These are phyloP conservation scores for Lomographa bimaculata DNA, from an alignment of 2,888 invertebrate genomes.

Conservation along the genomic window DNA sequence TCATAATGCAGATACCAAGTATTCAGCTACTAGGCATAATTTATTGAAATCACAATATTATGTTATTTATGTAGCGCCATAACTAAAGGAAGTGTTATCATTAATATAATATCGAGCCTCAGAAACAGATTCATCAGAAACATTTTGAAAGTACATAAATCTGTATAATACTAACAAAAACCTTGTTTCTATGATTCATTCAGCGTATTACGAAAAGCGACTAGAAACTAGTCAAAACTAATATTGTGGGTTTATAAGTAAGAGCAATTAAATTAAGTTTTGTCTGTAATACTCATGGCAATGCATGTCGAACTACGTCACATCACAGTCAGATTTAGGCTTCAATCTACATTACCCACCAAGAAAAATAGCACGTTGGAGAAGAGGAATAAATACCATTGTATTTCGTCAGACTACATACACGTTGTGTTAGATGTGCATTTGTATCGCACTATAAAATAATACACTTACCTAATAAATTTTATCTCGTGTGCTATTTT, in stretches of 20 bases:
- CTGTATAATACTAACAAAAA: background rate
- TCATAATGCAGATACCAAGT: constrained; percentile 2
- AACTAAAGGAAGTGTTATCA: no score
- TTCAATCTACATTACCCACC: constrained; percentile 31
- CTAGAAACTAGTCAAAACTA: constrained; percentile 21
- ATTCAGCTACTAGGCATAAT: constrained; percentile 6
- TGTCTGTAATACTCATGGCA: constrained; percentile 65
- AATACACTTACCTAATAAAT: no score
- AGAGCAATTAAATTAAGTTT: constrained; percentile 39
- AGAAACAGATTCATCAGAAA: no score
- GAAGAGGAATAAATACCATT: background rate
- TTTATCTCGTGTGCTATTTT: background rate
- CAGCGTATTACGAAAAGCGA: constrained; percentile 9
- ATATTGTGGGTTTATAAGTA: constrained; percentile 42
- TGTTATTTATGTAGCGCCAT: background rate
- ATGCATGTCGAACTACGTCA: constrained; percentile 64
- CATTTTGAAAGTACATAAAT: no score
- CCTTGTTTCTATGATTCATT: background rate
- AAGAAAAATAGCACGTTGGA: constrained; percentile 10
- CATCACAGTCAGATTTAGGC: constrained; percentile 70
- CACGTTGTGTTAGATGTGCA: no score
- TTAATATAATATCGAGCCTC: no score
- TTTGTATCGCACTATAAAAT: no score
- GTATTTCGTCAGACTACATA: no score
- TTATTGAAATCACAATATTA: constrained; percentile 6